Evolutionary conservation across 2,888 invertebrate species (phyloP).

Genomic region (Parthenolecanium corni): DNA sequence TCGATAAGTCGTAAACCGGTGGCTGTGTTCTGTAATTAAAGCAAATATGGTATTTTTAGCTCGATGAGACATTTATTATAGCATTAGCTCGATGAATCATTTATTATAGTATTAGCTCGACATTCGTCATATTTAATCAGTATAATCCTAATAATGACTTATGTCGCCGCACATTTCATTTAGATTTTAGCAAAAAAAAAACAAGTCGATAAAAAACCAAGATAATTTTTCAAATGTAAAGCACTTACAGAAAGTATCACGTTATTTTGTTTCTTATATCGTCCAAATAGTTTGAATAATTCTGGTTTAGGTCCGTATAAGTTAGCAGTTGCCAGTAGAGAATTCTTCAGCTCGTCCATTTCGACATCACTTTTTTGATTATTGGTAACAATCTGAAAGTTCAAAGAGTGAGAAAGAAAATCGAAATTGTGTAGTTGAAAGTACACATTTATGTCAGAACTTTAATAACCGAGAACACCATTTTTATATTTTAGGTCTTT

Average conservation of each 20-base stretch:
- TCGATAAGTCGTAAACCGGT: neutral
- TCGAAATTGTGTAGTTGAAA: neutral
- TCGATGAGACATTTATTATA: too few species aligned
- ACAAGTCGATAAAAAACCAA: too few species aligned
- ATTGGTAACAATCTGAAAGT: conserved; percentile 37
- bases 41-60: too few species aligned
- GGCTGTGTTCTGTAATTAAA: neutral
- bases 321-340: conserved; percentile 48
- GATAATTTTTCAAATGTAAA: neutral
- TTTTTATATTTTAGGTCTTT: too few species aligned
- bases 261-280: conserved; percentile 44
- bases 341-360: conserved; percentile 52
- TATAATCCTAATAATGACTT: too few species aligned
- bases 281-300: conserved; percentile 54
- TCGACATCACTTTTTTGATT: conserved; percentile 39
- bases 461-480: too few species aligned
- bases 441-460: neutral
- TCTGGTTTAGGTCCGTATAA: conserved; percentile 47
- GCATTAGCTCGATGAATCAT: too few species aligned
- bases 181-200: too few species aligned
- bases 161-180: too few species aligned
- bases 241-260: conserved; percentile 42
- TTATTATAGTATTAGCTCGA: too few species aligned
- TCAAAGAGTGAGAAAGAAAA: neutral
- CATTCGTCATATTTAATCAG: too few species aligned